phyloP scores from a whole-genome alignment of 2,888 invertebrate species.

The Tortrix viridana region DNA sequence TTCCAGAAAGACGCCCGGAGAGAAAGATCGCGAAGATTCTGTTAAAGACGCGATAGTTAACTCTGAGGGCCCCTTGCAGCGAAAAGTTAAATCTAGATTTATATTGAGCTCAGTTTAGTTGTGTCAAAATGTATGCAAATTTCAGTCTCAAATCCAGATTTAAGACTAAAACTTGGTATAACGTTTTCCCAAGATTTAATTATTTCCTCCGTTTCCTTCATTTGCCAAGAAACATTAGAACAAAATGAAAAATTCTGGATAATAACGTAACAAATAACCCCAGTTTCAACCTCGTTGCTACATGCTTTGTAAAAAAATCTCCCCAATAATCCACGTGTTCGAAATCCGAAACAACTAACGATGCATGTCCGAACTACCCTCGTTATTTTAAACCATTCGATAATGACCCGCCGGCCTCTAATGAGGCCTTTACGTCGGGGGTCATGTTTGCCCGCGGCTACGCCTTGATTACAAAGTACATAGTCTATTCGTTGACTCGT shows the following conservation, averaged over 20 bases:
- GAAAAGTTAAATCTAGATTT: too few species aligned
- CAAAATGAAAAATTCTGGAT: not conserved
- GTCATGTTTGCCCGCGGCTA: slow-evolving; percentile 30
- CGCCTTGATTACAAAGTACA: slow-evolving; percentile 19
- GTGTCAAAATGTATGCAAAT: too few species aligned
- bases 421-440: slow-evolving; percentile 27
- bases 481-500: slow-evolving; percentile 14
- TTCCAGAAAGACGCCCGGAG: too few species aligned
- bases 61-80: too few species aligned
- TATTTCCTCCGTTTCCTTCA: not conserved
- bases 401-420: slow-evolving; percentile 31
- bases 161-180: too few species aligned
- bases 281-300: too few species aligned
- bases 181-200: too few species aligned
- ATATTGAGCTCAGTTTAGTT: too few species aligned
- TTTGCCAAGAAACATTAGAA: not conserved
- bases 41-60: too few species aligned
- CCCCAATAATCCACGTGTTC: slow-evolving; percentile 32
- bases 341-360: slow-evolving; percentile 30
- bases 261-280: not conserved
- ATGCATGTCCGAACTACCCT: slow-evolving; percentile 32
- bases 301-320: slow-evolving; percentile 5
- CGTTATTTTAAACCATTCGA: slow-evolving; percentile 37
- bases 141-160: too few species aligned
- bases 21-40: too few species aligned